These are phyloP conservation scores for Muricea muricata DNA, from an alignment of 92 coral and sea anemone species.

Conservation along the genomic window DNA sequence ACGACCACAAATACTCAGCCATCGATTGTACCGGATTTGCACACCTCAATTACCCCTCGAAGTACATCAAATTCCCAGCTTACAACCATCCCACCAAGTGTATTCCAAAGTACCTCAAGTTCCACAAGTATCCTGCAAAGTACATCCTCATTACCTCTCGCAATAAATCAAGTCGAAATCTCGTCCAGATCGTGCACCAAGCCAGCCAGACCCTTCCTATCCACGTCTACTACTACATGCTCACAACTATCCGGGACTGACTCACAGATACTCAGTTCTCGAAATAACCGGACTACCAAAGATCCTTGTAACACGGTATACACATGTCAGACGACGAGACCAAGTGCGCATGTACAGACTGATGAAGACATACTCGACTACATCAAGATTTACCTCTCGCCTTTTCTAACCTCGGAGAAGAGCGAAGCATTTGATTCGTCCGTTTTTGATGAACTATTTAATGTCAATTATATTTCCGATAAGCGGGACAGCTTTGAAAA, in stretches of 20 bases:
- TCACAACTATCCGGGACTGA: not conserved
- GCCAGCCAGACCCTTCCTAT: not conserved
- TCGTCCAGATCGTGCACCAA: not conserved
- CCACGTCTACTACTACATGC: not conserved
- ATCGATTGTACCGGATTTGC: not conserved
- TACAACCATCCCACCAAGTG: not conserved
- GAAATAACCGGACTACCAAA: not conserved
- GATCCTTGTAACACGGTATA: not conserved
- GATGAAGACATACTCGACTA: not conserved
- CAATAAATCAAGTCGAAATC: not conserved
- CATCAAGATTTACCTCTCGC: not conserved
- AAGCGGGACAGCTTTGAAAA: not conserved
- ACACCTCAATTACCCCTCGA: not conserved
- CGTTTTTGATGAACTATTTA: not conserved
- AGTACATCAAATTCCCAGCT: not conserved
- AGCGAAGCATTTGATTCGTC: not conserved
- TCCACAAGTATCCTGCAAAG: not conserved
- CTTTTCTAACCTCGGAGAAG: not conserved
- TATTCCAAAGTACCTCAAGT: not conserved
- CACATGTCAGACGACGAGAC: not conserved
- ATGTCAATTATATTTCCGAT: not conserved
- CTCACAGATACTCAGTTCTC: not conserved
- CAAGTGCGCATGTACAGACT: not conserved
- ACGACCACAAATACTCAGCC: not conserved
- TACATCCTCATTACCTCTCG: not conserved